Evolutionary conservation across 2,888 invertebrate genomes (phyloP), one percentile per base, ranked within the genome.

Genomic region (Agrypnus murinus): DNA sequence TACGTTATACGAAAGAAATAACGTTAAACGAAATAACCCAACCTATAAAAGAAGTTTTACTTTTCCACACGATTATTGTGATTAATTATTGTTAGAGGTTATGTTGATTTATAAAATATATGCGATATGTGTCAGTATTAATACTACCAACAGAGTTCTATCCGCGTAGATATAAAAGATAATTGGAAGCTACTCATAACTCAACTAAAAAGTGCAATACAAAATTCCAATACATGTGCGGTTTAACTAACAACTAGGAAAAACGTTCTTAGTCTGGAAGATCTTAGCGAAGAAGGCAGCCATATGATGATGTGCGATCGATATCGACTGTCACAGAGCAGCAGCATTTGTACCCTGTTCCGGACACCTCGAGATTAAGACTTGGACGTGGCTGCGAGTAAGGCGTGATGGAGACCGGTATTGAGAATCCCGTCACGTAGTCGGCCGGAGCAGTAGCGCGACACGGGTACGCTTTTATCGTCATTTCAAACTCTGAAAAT

Each of bases 401-500:
- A 78, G 78, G 78, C 75, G 79, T 78, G 77, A 77, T 78, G 77
- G 78, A 77, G 77, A 76, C 78, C 75, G 75, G 74, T 71, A 74
- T 78, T 74, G 65, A 69, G 58, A 82, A 77, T 81, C 82, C 72
- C 71, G 81, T 82, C 82, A 82, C 82, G 82, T 82, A 79, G 69
- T 69, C 76, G 71, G 78, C 80, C 78, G 77, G 77, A 81, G 83
- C 81, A 79, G 79, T 79, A 80, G 81, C 81, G 79, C 82, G 82
- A 83, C 83, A 83, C 81, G 82, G 81, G 81, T 82, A 82, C 83
- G 82, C 83, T 83, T 83, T 83, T 83, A 83, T 82, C 83, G 83
- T 82, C 82, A 81, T 82, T 83, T 82, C 82, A 81, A 83, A 82
- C 82, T 77, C 79, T 79, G 81, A 83, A 83, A 83, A 83, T 82